phyloP scores from a whole-genome alignment of 2,797 vertebrate species.

The Vireo griseus region DNA sequence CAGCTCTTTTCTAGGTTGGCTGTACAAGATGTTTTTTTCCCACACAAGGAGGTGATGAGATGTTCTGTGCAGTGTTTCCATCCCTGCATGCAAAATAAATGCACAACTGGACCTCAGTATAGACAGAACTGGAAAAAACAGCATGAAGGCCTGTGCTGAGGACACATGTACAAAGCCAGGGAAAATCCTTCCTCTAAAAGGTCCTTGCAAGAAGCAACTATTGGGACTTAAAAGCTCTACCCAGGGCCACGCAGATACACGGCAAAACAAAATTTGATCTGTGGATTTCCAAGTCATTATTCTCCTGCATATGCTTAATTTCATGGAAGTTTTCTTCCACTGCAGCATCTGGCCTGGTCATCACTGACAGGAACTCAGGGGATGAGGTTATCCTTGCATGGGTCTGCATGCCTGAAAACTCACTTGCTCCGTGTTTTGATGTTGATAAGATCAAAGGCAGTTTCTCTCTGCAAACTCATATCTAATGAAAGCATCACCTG shows the following conservation, averaged over 20 bases:
- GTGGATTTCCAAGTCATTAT: background rate
- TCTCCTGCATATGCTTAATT: background rate
- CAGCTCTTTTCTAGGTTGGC: background rate
- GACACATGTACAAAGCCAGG: background rate
- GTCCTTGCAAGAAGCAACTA: background rate
- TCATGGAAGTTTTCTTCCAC: background rate
- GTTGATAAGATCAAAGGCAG: background rate
- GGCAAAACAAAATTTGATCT: background rate
- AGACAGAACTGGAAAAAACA: background rate
- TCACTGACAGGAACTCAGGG: background rate
- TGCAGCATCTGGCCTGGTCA: background rate
- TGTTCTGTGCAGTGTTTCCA: fast-evolving
- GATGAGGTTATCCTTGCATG: background rate
- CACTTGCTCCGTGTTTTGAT: background rate
- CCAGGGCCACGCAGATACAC: fast-evolving
- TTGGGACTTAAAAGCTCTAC: background rate
- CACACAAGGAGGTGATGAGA: background rate
- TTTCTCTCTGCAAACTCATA: background rate
- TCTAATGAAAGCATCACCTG: background rate
- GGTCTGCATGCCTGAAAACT: background rate
- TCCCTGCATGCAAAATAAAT: background rate
- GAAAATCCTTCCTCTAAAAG: background rate
- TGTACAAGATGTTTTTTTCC: background rate
- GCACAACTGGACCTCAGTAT: background rate
- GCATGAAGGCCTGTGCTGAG: background rate